These are phyloP conservation scores for Cathartes aura DNA, from an alignment of 2,113 vertebrate genomes.

Conservation along the genomic window DNA sequence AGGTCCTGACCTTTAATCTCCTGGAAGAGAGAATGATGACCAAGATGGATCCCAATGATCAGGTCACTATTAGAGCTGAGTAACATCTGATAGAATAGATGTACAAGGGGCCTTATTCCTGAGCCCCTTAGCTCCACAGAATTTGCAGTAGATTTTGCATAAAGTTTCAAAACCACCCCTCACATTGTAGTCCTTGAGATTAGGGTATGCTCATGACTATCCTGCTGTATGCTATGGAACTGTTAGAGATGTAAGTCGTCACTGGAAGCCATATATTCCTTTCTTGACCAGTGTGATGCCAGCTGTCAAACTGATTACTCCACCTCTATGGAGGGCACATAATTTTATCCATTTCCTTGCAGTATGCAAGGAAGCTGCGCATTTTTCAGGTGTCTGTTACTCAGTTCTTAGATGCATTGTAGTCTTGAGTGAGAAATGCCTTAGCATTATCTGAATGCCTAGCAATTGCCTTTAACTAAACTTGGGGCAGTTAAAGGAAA, in stretches of 20 bases:
- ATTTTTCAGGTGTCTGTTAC: neutral
- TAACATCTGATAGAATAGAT: neutral
- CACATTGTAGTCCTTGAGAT: neutral
- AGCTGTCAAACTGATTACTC: neutral
- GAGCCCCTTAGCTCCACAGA: neutral
- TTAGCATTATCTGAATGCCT: neutral
- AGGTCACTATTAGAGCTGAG: constrained; percentile 73
- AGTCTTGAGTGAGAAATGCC: neutral
- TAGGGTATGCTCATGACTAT: neutral
- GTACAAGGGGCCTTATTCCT: neutral
- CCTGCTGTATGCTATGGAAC: neutral
- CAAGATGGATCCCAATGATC: constrained; percentile 98
- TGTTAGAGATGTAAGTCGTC: neutral
- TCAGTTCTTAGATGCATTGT: neutral
- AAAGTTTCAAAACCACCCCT: neutral
- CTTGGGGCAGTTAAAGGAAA: neutral
- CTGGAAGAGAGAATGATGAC: constrained; percentile 99
- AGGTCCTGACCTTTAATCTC: constrained; percentile 97
- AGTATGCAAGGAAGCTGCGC: neutral
- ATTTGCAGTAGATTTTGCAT: neutral
- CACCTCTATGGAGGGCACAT: neutral
- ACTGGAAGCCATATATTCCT: neutral
- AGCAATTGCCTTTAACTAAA: neutral
- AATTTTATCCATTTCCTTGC: neutral
- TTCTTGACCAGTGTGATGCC: neutral